phyloP scores from a whole-genome alignment of 1,140 invertebrate genomes.

The Phymastichus coffea region DNA sequence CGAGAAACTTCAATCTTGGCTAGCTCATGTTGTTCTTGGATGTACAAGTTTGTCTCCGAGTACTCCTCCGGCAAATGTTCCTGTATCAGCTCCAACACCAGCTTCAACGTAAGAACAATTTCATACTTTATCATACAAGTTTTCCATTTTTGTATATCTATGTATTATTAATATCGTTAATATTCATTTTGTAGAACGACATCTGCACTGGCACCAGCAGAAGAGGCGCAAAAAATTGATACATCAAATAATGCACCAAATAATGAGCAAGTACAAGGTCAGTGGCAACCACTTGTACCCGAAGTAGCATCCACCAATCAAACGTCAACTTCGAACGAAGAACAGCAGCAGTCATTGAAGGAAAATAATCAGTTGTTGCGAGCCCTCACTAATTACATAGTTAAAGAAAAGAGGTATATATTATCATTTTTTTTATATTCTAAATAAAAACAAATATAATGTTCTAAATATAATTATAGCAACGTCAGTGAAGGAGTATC shows the following conservation, averaged over 20 bases:
- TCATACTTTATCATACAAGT: constrained; percentile 3
- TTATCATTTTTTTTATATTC: neutral
- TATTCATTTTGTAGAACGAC: neutral
- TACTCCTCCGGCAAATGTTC: constrained; percentile 50
- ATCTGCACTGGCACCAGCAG: neutral
- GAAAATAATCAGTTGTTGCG: constrained; percentile 75
- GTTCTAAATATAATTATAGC: constrained; percentile 38
- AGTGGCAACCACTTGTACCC: constrained; percentile 37
- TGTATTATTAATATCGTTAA: too few species aligned
- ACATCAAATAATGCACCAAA: constrained; percentile 31
- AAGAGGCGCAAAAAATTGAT: constrained; percentile 18
- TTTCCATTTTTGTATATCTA: too few species aligned
- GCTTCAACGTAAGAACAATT: constrained; percentile 6
- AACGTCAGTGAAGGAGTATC: constrained; percentile 69
- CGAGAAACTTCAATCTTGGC: constrained; percentile 67
- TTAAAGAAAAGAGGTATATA: constrained; percentile 67
- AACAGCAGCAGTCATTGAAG: constrained; percentile 57
- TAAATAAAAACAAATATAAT: neutral
- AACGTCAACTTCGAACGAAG: constrained; percentile 43
- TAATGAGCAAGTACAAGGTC: constrained; percentile 41
- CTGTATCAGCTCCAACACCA: constrained; percentile 38
- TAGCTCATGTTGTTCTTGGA: constrained; percentile 68
- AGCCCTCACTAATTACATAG: constrained; percentile 72
- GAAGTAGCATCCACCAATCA: constrained; percentile 34
- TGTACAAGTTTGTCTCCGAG: constrained; percentile 51